Evolutionary conservation across 2,113 vertebrate genomes (phyloP).

Genomic region (Poeciliopsis retropinna): DNA sequence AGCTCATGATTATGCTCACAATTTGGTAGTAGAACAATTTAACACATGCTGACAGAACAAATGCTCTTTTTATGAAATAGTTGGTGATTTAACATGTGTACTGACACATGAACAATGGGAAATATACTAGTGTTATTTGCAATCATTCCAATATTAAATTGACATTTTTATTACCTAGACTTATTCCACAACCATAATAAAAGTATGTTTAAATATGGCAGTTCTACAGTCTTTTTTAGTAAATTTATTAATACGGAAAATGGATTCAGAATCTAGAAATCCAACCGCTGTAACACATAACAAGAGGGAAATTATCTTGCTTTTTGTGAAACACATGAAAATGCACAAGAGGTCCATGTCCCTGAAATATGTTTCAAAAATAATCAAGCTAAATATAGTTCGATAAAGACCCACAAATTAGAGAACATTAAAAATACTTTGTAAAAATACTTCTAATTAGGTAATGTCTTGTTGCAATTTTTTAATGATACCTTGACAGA

Average conservation of each 20-base stretch:
- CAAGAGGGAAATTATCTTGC: too few species aligned
- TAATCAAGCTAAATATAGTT: too few species aligned
- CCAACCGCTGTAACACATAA: too few species aligned
- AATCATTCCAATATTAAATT: neutral
- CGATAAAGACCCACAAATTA: too few species aligned
- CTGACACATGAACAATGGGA: neutral
- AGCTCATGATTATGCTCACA: neutral
- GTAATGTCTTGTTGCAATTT: too few species aligned
- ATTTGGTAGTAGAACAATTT: neutral
- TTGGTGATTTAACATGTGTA: neutral
- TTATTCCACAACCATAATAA: neutral
- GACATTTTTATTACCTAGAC: neutral
- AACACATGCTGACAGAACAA: slow-evolving; percentile 22
- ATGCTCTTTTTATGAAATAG: neutral
- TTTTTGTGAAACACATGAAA: neutral
- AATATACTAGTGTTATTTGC: neutral
- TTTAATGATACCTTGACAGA: too few species aligned
- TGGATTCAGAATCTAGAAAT: neutral
- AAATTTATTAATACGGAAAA: neutral
- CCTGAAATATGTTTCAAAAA: too few species aligned
- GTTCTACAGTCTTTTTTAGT: neutral
- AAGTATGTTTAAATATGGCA: neutral
- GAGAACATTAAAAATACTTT: too few species aligned
- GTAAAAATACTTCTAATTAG: too few species aligned
- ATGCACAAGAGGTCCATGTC: neutral